Base-by-base conservation (phyloP, 2,888 invertebrate species). In the Aquatica leii region DNA sequence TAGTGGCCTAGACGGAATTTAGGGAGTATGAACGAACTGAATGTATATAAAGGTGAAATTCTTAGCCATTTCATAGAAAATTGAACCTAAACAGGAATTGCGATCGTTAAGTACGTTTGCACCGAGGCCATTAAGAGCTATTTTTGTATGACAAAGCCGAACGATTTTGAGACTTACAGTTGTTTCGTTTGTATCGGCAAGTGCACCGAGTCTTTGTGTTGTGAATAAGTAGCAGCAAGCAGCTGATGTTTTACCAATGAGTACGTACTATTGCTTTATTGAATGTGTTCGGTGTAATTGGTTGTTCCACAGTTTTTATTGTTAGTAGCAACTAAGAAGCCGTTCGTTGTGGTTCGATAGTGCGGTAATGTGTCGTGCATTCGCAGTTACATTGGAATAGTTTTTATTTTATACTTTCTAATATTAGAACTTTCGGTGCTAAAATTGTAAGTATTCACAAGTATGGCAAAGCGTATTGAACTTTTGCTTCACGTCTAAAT, bases 91-190 rank as follows among this genome's bases (percentile, higher is more conserved):
- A 11, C 0, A 20, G n/a, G 11, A 31, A 17, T n/a, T 40, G 2
- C 52, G 59, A 59, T 60, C 58, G 59, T 64, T 64, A 48, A 52
- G 64, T 59, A 17, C 64, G 52, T 17, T 15, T 55, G 64, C 50
- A 64, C 64, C 14, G 52, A 48, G 11, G 48, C 12, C 31, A 43
- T 11, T 64, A 56, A 6, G 59, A 49, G 49, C 48, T 54, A 56
- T 54, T 59, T 63, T 64, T 37, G 59, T 51, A 34, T 64, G 59
- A 18, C 55, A 41, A 31, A 12, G 56, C 21, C 56, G 55, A 17
- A 37, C 40, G 41, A 61, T 56, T 55, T 24, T 61, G 37, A 41
- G 12, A 40, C 61, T 55, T 61, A 61, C 8, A n/a, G 31, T 4
- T 17, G 3, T 61, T 48, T 49, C 40, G 18, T 6, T 43, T 35